Evolutionary conservation across 2,113 vertebrate genomes (phyloP).

Genomic region (Deroptyus accipitrinus): DNA sequence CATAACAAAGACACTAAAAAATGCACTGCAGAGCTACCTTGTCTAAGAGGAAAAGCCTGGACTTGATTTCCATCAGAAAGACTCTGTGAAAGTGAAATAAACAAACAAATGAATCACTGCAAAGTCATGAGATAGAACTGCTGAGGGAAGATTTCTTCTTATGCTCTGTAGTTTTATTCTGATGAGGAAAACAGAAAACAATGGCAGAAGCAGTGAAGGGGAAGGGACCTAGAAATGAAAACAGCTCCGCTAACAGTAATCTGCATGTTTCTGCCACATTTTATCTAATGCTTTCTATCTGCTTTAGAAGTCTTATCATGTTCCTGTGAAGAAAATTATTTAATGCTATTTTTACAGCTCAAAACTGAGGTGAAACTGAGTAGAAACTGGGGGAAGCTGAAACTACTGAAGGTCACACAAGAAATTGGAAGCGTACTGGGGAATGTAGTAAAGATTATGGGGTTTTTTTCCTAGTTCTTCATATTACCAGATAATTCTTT

Average conservation of each 20-base stretch:
- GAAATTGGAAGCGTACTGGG: background rate
- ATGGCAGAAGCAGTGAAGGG: background rate
- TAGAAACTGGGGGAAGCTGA: background rate
- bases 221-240: background rate
- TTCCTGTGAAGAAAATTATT: background rate
- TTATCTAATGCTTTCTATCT: background rate
- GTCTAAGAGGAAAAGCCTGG: background rate
- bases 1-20: constrained; percentile 39
- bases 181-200: background rate
- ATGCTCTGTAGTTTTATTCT: background rate
- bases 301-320: background rate
- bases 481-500: background rate
- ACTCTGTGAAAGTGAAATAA: background rate
- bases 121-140: background rate
- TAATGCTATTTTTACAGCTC: background rate
- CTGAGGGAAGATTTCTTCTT: background rate
- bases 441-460: background rate
- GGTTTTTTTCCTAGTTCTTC: background rate
- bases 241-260: background rate
- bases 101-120: constrained; percentile 30
- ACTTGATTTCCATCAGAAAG: constrained; percentile 48
- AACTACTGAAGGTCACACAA: background rate
- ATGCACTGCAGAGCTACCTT: background rate
- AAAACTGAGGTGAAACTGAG: background rate
- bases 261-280: background rate